Percentiles rank a stretch among this genome's conserved stretches.
These are phyloP conservation scores for Oryctes rhinoceros DNA, from an alignment of 1,140 invertebrate genomes.

Conservation along the genomic window DNA sequence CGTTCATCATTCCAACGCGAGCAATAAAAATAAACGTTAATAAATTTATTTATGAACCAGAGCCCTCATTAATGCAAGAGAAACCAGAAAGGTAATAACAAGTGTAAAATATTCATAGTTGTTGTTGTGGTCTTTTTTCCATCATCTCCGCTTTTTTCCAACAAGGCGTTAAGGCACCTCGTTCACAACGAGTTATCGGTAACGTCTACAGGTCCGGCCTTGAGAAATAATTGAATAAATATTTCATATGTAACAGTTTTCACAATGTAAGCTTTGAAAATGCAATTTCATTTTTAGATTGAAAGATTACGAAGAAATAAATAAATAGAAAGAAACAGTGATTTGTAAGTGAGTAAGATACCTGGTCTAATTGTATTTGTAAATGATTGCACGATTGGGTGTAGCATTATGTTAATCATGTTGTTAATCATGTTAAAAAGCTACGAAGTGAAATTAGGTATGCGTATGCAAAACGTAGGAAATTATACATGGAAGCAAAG, in stretches of 20 bases:
- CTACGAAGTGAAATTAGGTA: too few species aligned
- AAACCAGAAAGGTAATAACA: constrained; percentile 43
- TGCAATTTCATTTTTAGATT: too few species aligned
- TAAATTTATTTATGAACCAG: constrained; percentile 41
- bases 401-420: too few species aligned
- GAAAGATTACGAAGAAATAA: too few species aligned
- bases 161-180: constrained; percentile 46
- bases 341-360: too few species aligned
- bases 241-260: neutral
- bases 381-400: too few species aligned
- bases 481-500: too few species aligned
- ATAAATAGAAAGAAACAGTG: too few species aligned
- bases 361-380: too few species aligned
- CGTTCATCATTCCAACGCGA: neutral
- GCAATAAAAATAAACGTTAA: constrained; percentile 37
- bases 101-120: constrained; percentile 48
- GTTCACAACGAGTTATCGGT: constrained; percentile 25
- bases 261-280: neutral
- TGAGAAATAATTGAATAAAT: neutral
- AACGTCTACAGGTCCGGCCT: constrained; percentile 3
- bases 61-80: constrained; percentile 28
- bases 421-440: too few species aligned
- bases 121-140: constrained; percentile 41
- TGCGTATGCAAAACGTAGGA: too few species aligned
- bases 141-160: constrained; percentile 31